phyloP scores from a whole-genome alignment of 2,888 invertebrate genomes.

The Eupithecia exiguata region DNA sequence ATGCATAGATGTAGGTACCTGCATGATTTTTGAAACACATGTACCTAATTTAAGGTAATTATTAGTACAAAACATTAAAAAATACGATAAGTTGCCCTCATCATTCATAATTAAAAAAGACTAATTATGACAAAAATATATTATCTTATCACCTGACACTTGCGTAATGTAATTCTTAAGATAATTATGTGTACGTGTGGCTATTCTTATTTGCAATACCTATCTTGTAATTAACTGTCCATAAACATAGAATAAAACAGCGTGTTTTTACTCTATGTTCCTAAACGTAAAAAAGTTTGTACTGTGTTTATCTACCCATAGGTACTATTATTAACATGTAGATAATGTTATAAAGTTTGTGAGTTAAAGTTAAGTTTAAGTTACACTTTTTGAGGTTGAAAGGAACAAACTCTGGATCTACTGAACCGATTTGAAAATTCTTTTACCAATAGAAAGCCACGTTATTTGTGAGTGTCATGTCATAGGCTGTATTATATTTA shows the following conservation, averaged over 20 bases:
- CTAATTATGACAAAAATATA: constrained; percentile 1
- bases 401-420: too few species aligned
- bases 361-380: too few species aligned
- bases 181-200: not conserved
- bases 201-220: not conserved
- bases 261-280: not conserved
- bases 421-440: too few species aligned
- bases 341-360: too few species aligned
- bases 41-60: not conserved
- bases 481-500: too few species aligned
- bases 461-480: too few species aligned
- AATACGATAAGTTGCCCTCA: not conserved
- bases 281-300: not conserved
- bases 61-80: not conserved
- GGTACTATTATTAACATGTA: too few species aligned
- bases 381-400: too few species aligned
- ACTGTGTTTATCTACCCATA: too few species aligned
- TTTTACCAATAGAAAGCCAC: too few species aligned
- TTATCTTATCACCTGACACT: not conserved
- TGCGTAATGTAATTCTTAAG: not conserved
- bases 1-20: not conserved
- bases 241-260: not conserved
- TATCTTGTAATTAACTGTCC: not conserved
- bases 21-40: not conserved
- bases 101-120: constrained; percentile 3